A percentile compares a stretch with the other conserved stretches of the same genome.
Conservation (phyloP, 2,888 invertebrate genomes). For the Loripinus fragilis region DNA sequence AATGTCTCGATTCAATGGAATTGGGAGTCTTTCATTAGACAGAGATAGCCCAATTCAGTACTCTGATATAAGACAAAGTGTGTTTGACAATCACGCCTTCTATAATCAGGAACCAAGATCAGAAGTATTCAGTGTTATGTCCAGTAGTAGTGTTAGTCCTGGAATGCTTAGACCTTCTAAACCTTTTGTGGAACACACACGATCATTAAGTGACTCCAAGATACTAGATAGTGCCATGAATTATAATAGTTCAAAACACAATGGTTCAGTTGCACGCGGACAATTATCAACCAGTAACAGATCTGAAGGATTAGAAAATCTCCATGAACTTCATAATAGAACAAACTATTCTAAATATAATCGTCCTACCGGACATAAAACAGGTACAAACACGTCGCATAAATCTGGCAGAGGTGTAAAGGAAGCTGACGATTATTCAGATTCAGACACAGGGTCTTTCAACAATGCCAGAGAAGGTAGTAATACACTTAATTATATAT, state of each 20-base stretch:
- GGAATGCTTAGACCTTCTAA: not conserved
- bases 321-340: not conserved
- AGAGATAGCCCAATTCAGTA: not conserved
- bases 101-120: not conserved
- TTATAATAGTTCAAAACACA: not conserved
- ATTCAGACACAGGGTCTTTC: not conserved
- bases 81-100: not conserved
- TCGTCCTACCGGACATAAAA: not conserved
- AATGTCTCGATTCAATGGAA: not conserved
- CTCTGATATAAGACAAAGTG: not conserved
- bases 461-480: not conserved
- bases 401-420: not conserved
- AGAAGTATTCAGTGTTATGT: not conserved
- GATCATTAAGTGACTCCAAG: constrained; percentile 2
- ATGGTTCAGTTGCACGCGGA: too few species aligned
- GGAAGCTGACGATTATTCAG: constrained; percentile 21
- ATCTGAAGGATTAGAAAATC: constrained; percentile 7
- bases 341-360: not conserved
- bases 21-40: not conserved
- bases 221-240: not conserved
- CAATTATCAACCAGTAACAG: not conserved
- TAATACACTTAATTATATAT: constrained; percentile 37
- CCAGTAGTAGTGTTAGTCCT: not conserved
- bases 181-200: not conserved
- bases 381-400: not conserved